These are phyloP conservation scores for Chionis minor DNA, from an alignment of 2,113 vertebrate species.

Conservation along the genomic window DNA sequence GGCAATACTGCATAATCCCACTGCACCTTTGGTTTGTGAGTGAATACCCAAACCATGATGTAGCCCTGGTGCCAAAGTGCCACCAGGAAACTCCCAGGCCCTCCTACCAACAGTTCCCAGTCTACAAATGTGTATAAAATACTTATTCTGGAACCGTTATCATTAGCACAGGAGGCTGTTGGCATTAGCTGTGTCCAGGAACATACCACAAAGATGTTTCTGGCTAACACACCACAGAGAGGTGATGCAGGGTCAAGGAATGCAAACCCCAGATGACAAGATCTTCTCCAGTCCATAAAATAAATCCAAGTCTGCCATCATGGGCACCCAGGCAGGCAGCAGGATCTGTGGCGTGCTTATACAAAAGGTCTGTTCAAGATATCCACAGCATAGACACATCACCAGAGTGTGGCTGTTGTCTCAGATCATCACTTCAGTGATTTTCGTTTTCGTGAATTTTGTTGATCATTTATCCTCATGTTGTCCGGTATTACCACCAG, in stretches of 20 bases:
- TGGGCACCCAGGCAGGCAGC: background rate
- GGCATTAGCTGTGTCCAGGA: background rate
- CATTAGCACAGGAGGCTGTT: background rate
- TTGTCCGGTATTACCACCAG: background rate
- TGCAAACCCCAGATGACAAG: background rate
- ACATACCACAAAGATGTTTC: background rate
- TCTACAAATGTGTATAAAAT: background rate
- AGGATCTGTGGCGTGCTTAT: background rate
- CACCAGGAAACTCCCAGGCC: background rate
- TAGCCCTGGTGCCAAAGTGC: background rate
- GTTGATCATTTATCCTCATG: background rate
- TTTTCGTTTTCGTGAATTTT: background rate
- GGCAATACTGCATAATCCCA: background rate
- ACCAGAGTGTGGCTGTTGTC: background rate
- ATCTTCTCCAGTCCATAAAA: background rate
- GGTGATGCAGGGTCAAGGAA: background rate
- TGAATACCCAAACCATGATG: background rate
- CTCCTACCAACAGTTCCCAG: background rate
- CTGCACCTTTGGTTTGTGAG: background rate
- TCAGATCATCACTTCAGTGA: background rate
- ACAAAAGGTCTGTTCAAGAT: background rate
- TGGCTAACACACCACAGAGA: background rate
- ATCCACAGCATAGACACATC: background rate
- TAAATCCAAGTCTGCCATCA: rapidly evolving
- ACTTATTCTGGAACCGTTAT: background rate